phyloP scores from a whole-genome alignment of 2,888 invertebrate genomes.

The Leptopilina myrica region DNA sequence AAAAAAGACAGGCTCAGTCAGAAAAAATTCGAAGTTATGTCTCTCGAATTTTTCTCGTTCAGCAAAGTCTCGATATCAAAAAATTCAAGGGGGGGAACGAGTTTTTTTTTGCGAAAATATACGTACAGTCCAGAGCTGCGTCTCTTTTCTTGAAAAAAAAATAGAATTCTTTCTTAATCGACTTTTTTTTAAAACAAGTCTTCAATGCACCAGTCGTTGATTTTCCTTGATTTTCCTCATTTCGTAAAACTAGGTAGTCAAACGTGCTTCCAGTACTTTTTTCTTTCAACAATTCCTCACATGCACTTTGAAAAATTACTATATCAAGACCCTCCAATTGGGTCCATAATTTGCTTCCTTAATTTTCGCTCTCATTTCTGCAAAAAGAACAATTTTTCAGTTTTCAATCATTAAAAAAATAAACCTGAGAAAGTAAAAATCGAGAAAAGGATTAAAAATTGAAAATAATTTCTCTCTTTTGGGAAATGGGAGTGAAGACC shows the following conservation, averaged over 20 bases:
- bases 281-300: constrained; percentile 9
- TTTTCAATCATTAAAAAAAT: neutral
- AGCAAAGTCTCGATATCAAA: constrained; percentile 23
- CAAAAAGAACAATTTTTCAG: neutral
- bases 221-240: neutral
- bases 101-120: neutral
- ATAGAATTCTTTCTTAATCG: neutral
- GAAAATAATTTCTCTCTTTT: neutral
- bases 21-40: neutral
- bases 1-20: constrained; percentile 13
- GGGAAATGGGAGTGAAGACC: neutral
- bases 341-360: constrained; percentile 23
- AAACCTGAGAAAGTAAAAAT: too few relatives aligned
- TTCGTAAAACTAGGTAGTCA: constrained; percentile 2
- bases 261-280: constrained; percentile 40
- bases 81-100: neutral
- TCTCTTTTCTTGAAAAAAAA: constrained; percentile 2
- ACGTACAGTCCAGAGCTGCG: constrained; percentile 31
- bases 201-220: neutral
- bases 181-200: neutral
- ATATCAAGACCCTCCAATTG: neutral
- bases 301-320: constrained; percentile 23
- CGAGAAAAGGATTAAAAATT: too few relatives aligned
- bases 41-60: neutral
- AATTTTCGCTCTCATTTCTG: constrained; percentile 8